Evolutionary conservation across 1,140 invertebrate species (phyloP).

Genomic region (Drosophila novamexicana): DNA sequence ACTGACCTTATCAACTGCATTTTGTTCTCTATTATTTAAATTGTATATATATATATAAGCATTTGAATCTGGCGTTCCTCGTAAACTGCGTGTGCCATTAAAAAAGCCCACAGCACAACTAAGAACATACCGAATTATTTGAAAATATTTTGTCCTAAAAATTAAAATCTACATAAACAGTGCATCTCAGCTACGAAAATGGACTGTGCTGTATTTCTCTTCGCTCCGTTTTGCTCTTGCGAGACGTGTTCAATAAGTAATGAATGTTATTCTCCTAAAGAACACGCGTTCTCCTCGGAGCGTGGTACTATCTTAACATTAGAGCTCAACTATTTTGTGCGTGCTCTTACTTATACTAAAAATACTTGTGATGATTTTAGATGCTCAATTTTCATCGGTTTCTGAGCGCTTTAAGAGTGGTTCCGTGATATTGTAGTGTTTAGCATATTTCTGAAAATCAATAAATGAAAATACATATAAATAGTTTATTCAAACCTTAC

Average conservation of each 20-base stretch:
- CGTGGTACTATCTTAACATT: background rate
- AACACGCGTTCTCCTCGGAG: background rate
- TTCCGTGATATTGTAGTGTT: conserved; percentile 48
- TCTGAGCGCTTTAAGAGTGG: conserved; percentile 52
- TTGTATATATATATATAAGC: background rate
- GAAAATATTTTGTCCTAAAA: background rate
- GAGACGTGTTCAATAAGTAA: background rate
- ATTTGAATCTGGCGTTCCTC: conserved; percentile 1
- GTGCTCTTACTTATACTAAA: background rate
- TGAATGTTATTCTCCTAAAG: background rate
- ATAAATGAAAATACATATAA: background rate
- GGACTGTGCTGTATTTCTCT: background rate
- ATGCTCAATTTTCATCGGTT: conserved; percentile 13
- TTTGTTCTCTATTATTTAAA: conserved; percentile 9
- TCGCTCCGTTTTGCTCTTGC: background rate
- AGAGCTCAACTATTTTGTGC: background rate
- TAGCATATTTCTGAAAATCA: conserved; percentile 53
- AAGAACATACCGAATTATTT: conserved; percentile 17
- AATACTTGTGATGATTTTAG: background rate
- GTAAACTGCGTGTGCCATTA: conserved; percentile 12
- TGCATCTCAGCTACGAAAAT: background rate
- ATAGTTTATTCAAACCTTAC: background rate
- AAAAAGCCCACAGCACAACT: conserved; percentile 31
- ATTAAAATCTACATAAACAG: background rate
- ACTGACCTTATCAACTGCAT: conserved; percentile 50